Conservation (phyloP, 2,888 invertebrate genomes). For the Sminthurinus aureus region DNA sequence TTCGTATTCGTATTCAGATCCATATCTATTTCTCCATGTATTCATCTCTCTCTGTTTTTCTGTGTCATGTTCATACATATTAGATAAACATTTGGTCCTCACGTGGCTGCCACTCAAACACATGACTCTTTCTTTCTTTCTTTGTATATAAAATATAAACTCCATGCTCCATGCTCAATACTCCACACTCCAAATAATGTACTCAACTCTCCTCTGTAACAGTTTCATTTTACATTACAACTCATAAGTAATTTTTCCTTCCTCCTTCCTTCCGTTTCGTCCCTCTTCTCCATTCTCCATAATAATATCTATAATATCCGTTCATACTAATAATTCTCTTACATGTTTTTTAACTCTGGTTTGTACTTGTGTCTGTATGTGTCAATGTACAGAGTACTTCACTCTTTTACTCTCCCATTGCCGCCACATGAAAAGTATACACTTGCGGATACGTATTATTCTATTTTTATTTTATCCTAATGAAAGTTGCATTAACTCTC, state of each 20-base stretch:
- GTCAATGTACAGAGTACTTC: too few relatives aligned
- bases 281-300: too few relatives aligned
- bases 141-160: background rate
- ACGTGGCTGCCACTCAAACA: constrained; percentile 10
- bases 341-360: background rate
- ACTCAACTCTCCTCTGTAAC: background rate
- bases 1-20: background rate
- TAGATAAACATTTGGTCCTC: constrained; percentile 12
- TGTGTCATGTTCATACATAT: background rate
- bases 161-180: background rate
- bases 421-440: too few relatives aligned
- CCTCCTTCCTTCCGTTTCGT: too few relatives aligned
- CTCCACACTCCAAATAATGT: background rate
- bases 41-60: too few relatives aligned
- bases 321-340: background rate
- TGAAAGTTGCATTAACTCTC: background rate
- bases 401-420: background rate
- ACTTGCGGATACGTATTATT: too few relatives aligned
- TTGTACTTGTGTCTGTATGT: too few relatives aligned
- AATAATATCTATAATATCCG: too few relatives aligned
- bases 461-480: background rate
- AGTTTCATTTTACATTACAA: background rate
- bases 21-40: too few relatives aligned
- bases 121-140: constrained; percentile 3
- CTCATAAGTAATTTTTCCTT: too few relatives aligned